phyloP scores from a whole-genome alignment of 2,113 vertebrate species.

The Entomyzon cyanotis region DNA sequence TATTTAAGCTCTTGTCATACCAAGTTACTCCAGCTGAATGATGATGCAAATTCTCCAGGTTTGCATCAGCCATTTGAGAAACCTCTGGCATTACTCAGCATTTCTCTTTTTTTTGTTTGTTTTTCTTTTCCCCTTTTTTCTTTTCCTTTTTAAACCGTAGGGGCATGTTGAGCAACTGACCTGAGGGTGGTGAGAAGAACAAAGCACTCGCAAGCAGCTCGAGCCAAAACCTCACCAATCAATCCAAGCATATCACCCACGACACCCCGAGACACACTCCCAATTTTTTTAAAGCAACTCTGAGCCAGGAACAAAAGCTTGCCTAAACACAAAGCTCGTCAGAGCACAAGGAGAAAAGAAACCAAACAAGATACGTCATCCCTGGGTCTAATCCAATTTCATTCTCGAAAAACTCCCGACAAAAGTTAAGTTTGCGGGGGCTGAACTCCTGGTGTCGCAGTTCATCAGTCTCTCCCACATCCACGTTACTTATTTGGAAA shows the following conservation, averaged over 20 bases:
- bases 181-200: constrained; percentile 61
- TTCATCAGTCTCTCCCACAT: neutral
- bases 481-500: neutral
- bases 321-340: constrained; percentile 45
- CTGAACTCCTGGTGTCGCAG: neutral
- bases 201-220: constrained; percentile 50
- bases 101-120: neutral
- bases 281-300: constrained; percentile 43
- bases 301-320: constrained; percentile 47
- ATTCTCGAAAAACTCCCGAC: neutral
- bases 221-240: constrained; percentile 55
- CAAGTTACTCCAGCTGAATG: constrained; percentile 76
- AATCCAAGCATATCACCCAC: neutral
- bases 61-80: constrained; percentile 83
- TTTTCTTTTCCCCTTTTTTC: neutral
- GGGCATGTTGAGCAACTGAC: constrained; percentile 70
- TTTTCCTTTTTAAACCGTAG: neutral
- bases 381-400: constrained; percentile 48
- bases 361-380: constrained; percentile 64
- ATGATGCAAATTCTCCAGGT: constrained; percentile 87
- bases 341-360: constrained; percentile 32
- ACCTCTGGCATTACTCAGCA: constrained; percentile 79
- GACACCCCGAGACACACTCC: constrained; percentile 54
- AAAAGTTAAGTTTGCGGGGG: neutral
- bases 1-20: constrained; percentile 80